Conservation (phyloP, 2,797 vertebrate genomes). For the Tachyglossus aculeatus region DNA sequence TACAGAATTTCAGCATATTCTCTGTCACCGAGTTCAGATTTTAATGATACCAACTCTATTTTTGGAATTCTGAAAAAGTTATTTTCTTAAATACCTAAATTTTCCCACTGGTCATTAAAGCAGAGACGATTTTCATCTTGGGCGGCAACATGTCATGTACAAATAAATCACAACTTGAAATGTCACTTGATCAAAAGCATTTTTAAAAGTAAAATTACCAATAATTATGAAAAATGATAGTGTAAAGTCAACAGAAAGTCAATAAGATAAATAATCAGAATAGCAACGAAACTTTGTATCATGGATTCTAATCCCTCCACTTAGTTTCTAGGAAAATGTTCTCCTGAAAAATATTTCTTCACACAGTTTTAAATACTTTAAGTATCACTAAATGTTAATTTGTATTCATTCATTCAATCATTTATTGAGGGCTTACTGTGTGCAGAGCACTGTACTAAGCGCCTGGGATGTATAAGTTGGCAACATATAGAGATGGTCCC, state of each 20-base stretch:
- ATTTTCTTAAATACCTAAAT: not conserved
- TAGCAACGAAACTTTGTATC: not conserved
- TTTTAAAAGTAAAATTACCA: constrained; percentile 33
- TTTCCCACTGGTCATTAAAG: not conserved
- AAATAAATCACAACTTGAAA: constrained; percentile 31
- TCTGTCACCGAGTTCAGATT: not conserved
- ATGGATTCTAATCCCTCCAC: not conserved
- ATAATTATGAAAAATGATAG: constrained; percentile 16
- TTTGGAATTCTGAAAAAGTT: not conserved
- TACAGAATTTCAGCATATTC: not conserved
- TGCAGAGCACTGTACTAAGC: too few relatives aligned
- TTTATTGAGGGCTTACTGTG: not conserved
- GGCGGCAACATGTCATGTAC: not conserved
- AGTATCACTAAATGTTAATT: too few relatives aligned
- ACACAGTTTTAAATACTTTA: not conserved
- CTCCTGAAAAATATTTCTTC: not conserved
- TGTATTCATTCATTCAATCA: not conserved
- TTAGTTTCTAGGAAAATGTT: not conserved
- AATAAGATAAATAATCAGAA: constrained; percentile 1
- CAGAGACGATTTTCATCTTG: not conserved
- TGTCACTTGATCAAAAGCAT: constrained; percentile 26
- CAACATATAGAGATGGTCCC: too few relatives aligned
- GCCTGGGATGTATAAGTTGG: too few relatives aligned
- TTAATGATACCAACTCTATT: not conserved
- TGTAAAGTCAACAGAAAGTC: constrained; percentile 1